Evolutionary conservation across 1,140 invertebrate species (phyloP).

Genomic region (Aphelinus certus): DNA sequence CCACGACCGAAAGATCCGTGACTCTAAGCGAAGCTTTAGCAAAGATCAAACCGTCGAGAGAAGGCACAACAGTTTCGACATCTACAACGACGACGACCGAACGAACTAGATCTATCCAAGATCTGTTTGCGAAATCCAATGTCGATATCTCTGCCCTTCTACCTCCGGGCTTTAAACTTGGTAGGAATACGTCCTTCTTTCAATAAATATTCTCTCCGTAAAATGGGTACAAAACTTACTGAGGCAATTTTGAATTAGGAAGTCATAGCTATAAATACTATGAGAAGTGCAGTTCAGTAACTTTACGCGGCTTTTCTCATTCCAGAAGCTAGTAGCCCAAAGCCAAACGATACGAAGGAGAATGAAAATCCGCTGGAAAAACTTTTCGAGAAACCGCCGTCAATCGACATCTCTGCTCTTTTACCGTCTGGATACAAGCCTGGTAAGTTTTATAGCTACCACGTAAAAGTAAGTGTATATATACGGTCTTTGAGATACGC

Average conservation of each 20-base stretch:
- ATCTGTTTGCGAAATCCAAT: slow-evolving; percentile 63
- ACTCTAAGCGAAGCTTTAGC: slow-evolving; percentile 52
- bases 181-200: slow-evolving; percentile 13
- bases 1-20: slow-evolving; percentile 53
- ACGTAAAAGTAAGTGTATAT: too few relatives aligned
- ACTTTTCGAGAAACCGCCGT: slow-evolving; percentile 63
- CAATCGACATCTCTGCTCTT: slow-evolving; percentile 72
- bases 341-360: background rate
- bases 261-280: too few relatives aligned
- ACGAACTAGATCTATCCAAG: slow-evolving; percentile 33
- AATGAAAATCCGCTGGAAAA: slow-evolving; percentile 33
- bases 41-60: slow-evolving; percentile 7
- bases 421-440: slow-evolving; percentile 71
- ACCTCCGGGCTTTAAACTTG: slow-evolving; percentile 69
- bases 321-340: slow-evolving; percentile 7
- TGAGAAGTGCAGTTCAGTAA: too few relatives aligned
- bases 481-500: too few relatives aligned
- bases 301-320: background rate
- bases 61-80: slow-evolving; percentile 6
- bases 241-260: too few relatives aligned
- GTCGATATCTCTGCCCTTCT: slow-evolving; percentile 72
- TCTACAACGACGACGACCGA: background rate
- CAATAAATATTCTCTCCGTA: too few relatives aligned
- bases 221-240: too few relatives aligned
- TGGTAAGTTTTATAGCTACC: slow-evolving; percentile 27